phyloP scores from a whole-genome alignment of 2,888 invertebrate genomes.

The Podotricha telesiphe region DNA sequence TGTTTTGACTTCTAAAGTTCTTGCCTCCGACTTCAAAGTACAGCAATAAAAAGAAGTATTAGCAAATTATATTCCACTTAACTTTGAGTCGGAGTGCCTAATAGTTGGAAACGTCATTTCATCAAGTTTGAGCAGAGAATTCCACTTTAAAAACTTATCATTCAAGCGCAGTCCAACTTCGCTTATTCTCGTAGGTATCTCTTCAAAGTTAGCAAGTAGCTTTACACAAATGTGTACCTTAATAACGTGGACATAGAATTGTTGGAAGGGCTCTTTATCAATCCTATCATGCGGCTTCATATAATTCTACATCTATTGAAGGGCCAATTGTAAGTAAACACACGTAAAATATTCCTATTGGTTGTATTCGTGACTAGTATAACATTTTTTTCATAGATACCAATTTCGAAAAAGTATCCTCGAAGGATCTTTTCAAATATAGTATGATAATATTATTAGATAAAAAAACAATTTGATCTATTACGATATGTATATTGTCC shows the following conservation, averaged over 20 bases:
- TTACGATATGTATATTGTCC: conserved; percentile 25
- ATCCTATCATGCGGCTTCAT: conserved; percentile 23
- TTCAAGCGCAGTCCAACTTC: conserved; percentile 71
- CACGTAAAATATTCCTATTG: conserved; percentile 49
- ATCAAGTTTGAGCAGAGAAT: conserved; percentile 61
- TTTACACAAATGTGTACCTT: conserved; percentile 78
- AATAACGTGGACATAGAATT: conserved; percentile 53
- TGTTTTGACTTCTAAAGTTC: neutral
- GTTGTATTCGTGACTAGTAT: conserved; percentile 47
- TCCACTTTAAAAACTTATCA: conserved; percentile 71
- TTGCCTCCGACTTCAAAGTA: neutral
- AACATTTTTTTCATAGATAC: conserved; percentile 47
- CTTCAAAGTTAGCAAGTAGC: conserved; percentile 74
- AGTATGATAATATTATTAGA: conserved; percentile 40
- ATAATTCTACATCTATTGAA: conserved; percentile 41
- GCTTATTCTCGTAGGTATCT: conserved; percentile 73
- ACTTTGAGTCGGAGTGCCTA: conserved; percentile 20
- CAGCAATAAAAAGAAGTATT: conserved; percentile 14
- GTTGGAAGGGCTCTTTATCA: conserved; percentile 52
- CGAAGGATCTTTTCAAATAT: conserved; percentile 44
- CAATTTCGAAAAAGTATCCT: conserved; percentile 45
- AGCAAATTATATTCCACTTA: conserved; percentile 23
- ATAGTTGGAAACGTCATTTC: conserved; percentile 53
- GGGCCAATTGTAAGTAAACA: conserved; percentile 48
- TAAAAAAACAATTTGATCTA: conserved; percentile 39